Base-by-base conservation (phyloP, 2,888 invertebrate genomes). In the Volucella inflata region DNA sequence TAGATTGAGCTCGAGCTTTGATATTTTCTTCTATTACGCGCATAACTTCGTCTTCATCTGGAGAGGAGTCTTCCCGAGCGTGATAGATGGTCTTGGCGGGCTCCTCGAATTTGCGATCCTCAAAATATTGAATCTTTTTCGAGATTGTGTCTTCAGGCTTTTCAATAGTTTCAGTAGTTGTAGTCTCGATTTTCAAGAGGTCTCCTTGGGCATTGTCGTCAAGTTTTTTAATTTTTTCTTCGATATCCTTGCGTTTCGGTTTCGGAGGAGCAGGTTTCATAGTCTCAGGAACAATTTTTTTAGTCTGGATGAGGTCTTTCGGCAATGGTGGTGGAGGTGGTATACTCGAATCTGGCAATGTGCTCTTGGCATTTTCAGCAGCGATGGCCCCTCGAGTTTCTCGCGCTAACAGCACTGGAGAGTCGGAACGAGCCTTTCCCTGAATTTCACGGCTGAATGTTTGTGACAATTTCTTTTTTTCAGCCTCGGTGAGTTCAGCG, bases 121-220 rank as follows among this genome's bases (percentile, higher is more conserved):
- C 97, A 90, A 96, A 97, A 91, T 96, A 97, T 90, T 96, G 95
- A 0, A 97, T 97, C 88, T 94, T 94, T 75, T 94, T 94, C 0
- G 96, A 89, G 4, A 91, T 94, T 87, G 94, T 94, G 77, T 95
- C 94, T 83, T 94, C 94, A 2, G 93, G 93, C 9, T 87, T 70
- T 9, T 93, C 94, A 50, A 93, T 93, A 0, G 71, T 64, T 21
- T 87, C 76, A 1, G 55, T 67, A 9, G 75, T n/a, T 0, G 40
- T 9, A 10, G 50, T 65, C 9, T 71, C 80, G 4, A 75, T 30
- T 6, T 67, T 40, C 0, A 55, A 6, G n/a, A 30, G 10, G 16
- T 57, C 21, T 36, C 62, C 50, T 42, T 59, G 14, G 0, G 12
- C 30, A 17, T 59, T 14, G 0, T 12, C n/a, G 6, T 67, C 62